phyloP scores from a whole-genome alignment of 2,113 vertebrate genomes.

The Empidonax alnorum region DNA sequence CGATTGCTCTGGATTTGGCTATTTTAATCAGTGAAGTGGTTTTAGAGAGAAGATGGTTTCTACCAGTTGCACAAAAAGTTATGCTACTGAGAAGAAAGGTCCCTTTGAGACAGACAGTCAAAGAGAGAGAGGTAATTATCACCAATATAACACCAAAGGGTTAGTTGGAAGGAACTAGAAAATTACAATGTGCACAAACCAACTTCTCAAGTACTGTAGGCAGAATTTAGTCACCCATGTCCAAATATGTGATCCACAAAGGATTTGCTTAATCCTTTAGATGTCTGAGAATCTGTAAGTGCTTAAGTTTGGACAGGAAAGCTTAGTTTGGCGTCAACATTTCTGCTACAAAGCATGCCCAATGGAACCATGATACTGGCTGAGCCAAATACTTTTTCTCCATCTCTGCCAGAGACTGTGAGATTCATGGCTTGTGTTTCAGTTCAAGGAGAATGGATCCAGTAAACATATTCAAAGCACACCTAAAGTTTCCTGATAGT shows the following conservation, averaged over 20 bases:
- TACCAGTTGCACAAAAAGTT: not conserved
- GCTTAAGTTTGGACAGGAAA: constrained; percentile 58
- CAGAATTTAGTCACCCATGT: constrained; percentile 63
- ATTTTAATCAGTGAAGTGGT: not conserved
- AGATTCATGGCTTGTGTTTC: constrained; percentile 14
- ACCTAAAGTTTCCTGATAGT: not conserved
- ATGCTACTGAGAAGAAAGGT: not conserved
- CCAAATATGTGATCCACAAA: constrained; percentile 66
- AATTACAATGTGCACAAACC: constrained; percentile 40
- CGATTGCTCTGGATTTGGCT: not conserved
- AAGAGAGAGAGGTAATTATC: constrained; percentile 43
- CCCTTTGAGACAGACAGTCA: constrained; percentile 4
- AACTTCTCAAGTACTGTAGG: constrained; percentile 51
- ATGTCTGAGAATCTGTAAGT: constrained; percentile 57
- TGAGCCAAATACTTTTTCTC: constrained; percentile 54
- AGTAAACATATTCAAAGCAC: not conserved
- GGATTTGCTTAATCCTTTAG: constrained; percentile 66
- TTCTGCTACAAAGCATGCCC: constrained; percentile 64
- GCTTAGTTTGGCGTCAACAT: constrained; percentile 65
- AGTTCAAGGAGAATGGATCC: not conserved
- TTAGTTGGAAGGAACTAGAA: constrained; percentile 44
- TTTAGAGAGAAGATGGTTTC: not conserved
- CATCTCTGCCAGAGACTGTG: constrained; percentile 28
- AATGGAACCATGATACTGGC: constrained; percentile 54
- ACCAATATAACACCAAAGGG: constrained; percentile 52